A percentile compares a stretch with the other conserved stretches of the same genome.
Evolutionary conservation across 35 echinoderm and acorn worm species (phyloP).

Genomic region (Ophiothrix spiculata): DNA sequence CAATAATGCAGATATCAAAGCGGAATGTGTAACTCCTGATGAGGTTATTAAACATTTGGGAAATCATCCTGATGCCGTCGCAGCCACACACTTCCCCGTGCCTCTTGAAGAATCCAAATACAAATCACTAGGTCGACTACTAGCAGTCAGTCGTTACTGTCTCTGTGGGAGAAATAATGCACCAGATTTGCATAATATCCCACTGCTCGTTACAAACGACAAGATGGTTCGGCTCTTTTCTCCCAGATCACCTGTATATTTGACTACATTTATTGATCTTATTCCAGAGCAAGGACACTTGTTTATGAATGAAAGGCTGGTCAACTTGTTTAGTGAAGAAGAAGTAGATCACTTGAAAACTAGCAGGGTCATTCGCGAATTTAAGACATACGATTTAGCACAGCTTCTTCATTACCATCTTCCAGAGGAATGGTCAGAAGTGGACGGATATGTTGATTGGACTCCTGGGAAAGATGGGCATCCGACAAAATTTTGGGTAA

Average conservation of each 20-base stretch:
- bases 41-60: background rate
- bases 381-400: background rate
- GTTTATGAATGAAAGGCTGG: background rate
- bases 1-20: background rate
- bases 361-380: constrained; percentile 7
- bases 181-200: background rate
- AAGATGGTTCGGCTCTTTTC: constrained; percentile 1
- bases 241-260: background rate
- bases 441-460: background rate
- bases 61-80: background rate
- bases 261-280: background rate
- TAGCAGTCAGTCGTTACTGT: constrained; percentile 2
- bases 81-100: background rate
- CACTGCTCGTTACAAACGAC: constrained; percentile 8
- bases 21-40: background rate
- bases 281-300: background rate
- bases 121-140: background rate
- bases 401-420: background rate
- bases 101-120: background rate
- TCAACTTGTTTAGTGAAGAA: background rate
- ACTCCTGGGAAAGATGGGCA: background rate
- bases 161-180: background rate
- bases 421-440: constrained; percentile 12
- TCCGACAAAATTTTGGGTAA: background rate
- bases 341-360: background rate